These are phyloP conservation scores for Adrianichthys oophorus DNA, from an alignment of 2,797 vertebrate species.

Conservation along the genomic window DNA sequence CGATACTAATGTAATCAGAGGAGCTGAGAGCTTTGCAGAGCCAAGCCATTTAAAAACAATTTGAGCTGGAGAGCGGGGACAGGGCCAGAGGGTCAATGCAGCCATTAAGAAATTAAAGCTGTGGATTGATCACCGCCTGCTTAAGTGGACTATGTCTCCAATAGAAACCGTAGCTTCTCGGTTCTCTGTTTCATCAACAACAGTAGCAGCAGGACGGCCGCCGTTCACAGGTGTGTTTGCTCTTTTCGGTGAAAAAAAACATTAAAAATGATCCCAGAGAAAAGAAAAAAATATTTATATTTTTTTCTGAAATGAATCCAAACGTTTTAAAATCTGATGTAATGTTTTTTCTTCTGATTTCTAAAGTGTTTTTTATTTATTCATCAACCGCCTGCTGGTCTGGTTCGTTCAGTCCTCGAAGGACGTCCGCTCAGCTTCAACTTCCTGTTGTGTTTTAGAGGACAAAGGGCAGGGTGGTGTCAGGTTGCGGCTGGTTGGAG, in stretches of 20 bases:
- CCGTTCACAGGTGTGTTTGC: neutral
- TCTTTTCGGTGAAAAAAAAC: neutral
- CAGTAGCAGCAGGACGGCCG: neutral
- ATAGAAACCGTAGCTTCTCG: constrained; percentile 16
- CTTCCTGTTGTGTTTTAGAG: constrained; percentile 25
- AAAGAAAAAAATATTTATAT: neutral
- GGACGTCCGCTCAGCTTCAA: constrained; percentile 6
- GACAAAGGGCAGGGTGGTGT: constrained; percentile 35
- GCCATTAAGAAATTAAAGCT: constrained; percentile 67
- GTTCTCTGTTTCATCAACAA: constrained; percentile 13
- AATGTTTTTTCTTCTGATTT: neutral
- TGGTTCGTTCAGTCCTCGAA: constrained; percentile 26
- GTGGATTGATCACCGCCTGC: constrained; percentile 45
- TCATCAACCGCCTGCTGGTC: constrained; percentile 11
- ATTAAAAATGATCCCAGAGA: neutral
- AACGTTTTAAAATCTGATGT: neutral
- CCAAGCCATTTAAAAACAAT: constrained; percentile 65
- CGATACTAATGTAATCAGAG: constrained; percentile 63
- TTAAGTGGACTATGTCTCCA: constrained; percentile 43
- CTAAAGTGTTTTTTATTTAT: constrained; percentile 1
- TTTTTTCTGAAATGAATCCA: neutral
- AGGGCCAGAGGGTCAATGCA: constrained; percentile 55
- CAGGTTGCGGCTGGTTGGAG: constrained; percentile 37
- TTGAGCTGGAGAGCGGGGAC: constrained; percentile 49
- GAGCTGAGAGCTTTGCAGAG: constrained; percentile 59